Percentiles rank a stretch among this genome's conserved stretches.
Conservation (phyloP, 2,888 invertebrate species). For the Anorthoa munda region DNA sequence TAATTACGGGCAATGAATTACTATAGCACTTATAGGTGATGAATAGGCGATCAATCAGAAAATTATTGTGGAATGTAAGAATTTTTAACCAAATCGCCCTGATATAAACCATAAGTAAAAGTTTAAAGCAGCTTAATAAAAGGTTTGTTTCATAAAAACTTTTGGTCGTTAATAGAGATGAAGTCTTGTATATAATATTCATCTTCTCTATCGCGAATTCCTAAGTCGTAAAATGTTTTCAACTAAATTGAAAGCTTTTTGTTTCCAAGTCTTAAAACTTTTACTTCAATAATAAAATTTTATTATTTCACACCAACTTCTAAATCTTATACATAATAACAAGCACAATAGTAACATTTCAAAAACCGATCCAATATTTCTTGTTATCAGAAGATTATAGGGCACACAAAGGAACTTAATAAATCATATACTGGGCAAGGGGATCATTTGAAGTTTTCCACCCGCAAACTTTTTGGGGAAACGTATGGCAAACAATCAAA, state of each 20-base stretch:
- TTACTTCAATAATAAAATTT: slow-evolving; percentile 2
- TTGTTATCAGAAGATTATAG: slow-evolving; percentile 54
- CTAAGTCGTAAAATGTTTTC: slow-evolving; percentile 6
- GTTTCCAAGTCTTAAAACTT: slow-evolving; percentile 18
- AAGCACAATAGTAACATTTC: not conserved
- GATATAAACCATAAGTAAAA: not conserved
- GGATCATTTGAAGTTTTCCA: slow-evolving; percentile 65
- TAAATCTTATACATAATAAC: not conserved
- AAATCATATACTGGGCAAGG: slow-evolving; percentile 68
- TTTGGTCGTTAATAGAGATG: not conserved
- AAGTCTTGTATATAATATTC: slow-evolving; percentile 13
- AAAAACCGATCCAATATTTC: slow-evolving; percentile 36
- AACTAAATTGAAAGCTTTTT: slow-evolving; percentile 24
- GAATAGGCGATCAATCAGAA: slow-evolving; percentile 58
- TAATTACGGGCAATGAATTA: slow-evolving; percentile 58
- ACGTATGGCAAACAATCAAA: slow-evolving; percentile 84
- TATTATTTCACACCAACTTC: not conserved
- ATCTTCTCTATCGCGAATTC: not conserved
- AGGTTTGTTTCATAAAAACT: slow-evolving; percentile 13
- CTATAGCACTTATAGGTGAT: slow-evolving; percentile 61
- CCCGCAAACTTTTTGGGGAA: slow-evolving; percentile 69
- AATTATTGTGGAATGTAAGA: slow-evolving; percentile 39
- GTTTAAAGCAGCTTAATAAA: slow-evolving; percentile 3
- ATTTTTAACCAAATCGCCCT: slow-evolving; percentile 13
- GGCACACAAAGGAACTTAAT: slow-evolving; percentile 69